A percentile compares a stretch with the other conserved stretches of the same genome.
phyloP scores from a whole-genome alignment of 2,888 invertebrate genomes.

The Pseudococcus jackbeardsleyi region DNA sequence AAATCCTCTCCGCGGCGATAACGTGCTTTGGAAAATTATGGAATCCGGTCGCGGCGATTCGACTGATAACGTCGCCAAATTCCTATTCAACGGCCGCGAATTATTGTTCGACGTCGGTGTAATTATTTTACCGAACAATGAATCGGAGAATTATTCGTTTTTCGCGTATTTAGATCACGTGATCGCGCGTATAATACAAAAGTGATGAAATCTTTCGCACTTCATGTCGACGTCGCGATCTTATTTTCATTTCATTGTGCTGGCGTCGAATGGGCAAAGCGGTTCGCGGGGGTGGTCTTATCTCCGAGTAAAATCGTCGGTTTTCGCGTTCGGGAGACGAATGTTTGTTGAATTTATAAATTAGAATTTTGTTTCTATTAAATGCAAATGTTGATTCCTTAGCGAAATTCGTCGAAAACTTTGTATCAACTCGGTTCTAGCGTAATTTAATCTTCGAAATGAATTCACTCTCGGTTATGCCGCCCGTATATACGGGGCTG shows the following conservation, averaged over 20 bases:
- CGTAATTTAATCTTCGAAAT: conserved; percentile 44
- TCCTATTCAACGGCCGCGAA: neutral
- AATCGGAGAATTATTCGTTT: neutral
- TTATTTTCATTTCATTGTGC: conserved; percentile 6
- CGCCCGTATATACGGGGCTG: neutral
- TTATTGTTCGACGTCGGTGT: neutral
- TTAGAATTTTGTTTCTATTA: conserved; percentile 28
- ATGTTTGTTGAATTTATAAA: conserved; percentile 25
- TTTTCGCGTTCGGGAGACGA: neutral
- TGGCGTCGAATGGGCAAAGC: neutral
- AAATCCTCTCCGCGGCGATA: neutral
- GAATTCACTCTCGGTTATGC: neutral
- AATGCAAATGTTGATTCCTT: conserved; percentile 11
- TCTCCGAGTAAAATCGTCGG: conserved; percentile 7
- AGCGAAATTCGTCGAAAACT: conserved; percentile 7
- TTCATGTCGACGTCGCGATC: neutral
- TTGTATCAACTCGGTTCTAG: conserved; percentile 21
- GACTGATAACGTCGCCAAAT: neutral
- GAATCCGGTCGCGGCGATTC: neutral
- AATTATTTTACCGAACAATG: neutral
- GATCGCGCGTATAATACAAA: neutral
- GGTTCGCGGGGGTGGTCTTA: neutral
- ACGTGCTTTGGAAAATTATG: neutral
- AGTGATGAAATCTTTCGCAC: neutral
- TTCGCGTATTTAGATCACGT: conserved; percentile 19